These are phyloP conservation scores for Agrilus planipennis DNA, from an alignment of 1,140 invertebrate genomes.

Conservation along the genomic window DNA sequence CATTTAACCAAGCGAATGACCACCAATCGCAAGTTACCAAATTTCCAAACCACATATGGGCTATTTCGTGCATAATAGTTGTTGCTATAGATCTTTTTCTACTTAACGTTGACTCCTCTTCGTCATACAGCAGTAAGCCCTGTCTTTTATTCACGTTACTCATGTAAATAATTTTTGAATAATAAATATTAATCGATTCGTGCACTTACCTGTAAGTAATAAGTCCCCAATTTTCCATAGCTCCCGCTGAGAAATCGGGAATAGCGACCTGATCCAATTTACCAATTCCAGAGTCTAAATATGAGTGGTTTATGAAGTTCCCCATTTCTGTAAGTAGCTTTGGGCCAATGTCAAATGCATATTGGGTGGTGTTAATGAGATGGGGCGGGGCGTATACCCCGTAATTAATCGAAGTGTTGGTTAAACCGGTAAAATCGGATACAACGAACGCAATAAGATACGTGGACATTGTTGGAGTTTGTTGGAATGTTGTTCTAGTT, in stretches of 20 bases:
- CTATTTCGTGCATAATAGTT: conserved; percentile 32
- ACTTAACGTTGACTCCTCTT: background rate
- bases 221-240: conserved; percentile 84
- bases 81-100: background rate
- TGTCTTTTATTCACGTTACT: too few relatives aligned
- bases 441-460: conserved; percentile 63
- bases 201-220: conserved; percentile 84
- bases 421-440: conserved; percentile 18
- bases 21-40: conserved; percentile 51
- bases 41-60: conserved; percentile 60
- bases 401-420: conserved; percentile 5
- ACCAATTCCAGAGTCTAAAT: conserved; percentile 16
- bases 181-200: too few relatives aligned
- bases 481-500: background rate
- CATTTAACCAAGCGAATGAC: conserved; percentile 58
- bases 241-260: conserved; percentile 76
- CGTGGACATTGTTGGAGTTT: conserved; percentile 47
- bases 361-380: conserved; percentile 47
- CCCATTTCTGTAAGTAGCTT: conserved; percentile 35
- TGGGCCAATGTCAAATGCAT: conserved; percentile 40
- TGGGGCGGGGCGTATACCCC: conserved; percentile 59
- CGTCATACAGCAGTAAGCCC: too few relatives aligned
- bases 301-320: conserved; percentile 35
- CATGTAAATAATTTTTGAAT: too few relatives aligned
- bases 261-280: conserved; percentile 54